phyloP scores from a whole-genome alignment of 2,113 vertebrate species.

The Vidua macroura region DNA sequence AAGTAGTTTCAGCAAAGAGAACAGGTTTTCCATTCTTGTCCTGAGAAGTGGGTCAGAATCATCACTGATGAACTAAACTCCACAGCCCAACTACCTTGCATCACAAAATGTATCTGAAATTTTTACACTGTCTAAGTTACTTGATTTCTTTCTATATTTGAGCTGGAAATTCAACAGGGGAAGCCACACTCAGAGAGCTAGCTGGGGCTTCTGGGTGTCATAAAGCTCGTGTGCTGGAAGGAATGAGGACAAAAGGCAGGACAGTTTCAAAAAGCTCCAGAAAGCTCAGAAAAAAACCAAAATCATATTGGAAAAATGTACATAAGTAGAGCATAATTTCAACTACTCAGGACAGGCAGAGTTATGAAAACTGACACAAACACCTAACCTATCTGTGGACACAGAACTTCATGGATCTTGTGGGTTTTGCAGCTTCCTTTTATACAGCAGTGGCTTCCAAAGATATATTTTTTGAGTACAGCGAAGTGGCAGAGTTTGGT shows the following conservation, averaged over 20 bases:
- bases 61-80: neutral
- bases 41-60: neutral
- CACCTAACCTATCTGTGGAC: neutral
- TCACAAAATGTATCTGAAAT: neutral
- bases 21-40: neutral
- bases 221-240: neutral
- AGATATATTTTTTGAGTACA: neutral
- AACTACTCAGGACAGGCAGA: neutral
- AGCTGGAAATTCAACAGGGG: neutral
- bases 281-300: neutral
- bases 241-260: neutral
- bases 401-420: neutral
- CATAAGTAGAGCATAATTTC: neutral
- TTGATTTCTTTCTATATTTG: neutral
- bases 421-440: neutral
- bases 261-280: neutral
- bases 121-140: neutral
- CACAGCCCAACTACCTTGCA: neutral
- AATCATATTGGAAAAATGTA: neutral
- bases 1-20: neutral
- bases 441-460: neutral
- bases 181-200: neutral
- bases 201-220: neutral
- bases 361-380: neutral
- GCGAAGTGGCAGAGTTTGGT: neutral